These are phyloP conservation scores for Intellagama lesueurii DNA, from an alignment of 2,797 vertebrate species.

Conservation along the genomic window DNA sequence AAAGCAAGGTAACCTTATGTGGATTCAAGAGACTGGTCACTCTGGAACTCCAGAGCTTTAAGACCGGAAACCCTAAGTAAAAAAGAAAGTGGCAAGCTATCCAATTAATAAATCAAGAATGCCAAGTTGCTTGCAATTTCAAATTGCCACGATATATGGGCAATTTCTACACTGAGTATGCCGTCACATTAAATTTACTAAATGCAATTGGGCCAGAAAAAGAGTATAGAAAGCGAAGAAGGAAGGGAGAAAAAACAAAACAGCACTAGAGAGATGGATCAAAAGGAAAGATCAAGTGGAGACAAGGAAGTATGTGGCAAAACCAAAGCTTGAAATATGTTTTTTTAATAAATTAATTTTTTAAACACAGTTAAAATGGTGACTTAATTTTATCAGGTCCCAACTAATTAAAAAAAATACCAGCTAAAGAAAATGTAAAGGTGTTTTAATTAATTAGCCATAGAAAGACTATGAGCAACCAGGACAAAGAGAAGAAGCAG, in stretches of 20 bases:
- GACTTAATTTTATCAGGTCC: too few species aligned
- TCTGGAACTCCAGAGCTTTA: background rate
- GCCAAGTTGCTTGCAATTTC: background rate
- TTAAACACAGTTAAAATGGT: too few species aligned
- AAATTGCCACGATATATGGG: background rate
- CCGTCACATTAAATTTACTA: background rate
- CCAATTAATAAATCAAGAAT: background rate
- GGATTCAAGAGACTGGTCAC: background rate
- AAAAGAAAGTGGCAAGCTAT: background rate
- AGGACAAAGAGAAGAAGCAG: too few species aligned
- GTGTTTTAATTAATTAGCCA: too few species aligned
- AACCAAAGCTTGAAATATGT: too few species aligned
- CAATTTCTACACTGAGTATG: background rate
- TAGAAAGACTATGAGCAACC: too few species aligned
- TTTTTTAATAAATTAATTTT: background rate
- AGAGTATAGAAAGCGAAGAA: background rate
- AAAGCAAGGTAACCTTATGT: slow-evolving; percentile 48
- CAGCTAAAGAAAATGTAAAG: too few species aligned
- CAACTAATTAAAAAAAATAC: too few species aligned
- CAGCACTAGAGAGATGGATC: background rate
- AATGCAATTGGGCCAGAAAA: background rate
- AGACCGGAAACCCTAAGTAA: background rate
- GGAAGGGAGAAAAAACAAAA: background rate
- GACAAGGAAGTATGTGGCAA: background rate
- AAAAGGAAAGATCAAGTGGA: background rate